Evolutionary conservation across 2,797 vertebrate species (phyloP).

Genomic region (Diplodus sargus): DNA sequence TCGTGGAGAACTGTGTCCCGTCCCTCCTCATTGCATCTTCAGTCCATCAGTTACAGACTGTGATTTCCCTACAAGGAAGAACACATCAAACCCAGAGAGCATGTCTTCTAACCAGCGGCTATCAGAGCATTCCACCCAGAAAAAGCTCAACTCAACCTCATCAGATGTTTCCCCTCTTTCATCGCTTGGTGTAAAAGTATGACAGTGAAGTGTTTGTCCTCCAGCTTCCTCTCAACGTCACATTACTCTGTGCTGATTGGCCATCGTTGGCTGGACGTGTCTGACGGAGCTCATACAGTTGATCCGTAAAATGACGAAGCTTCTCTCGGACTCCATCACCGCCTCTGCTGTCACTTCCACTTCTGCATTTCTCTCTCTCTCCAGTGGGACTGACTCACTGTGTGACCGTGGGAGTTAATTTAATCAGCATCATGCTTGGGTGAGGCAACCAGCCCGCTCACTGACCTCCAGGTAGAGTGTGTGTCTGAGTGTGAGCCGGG

Average conservation of each 20-base stretch:
- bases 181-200: slow-evolving; percentile 11
- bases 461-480: slow-evolving; percentile 54
- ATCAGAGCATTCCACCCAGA: neutral
- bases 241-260: slow-evolving; percentile 3
- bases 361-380: slow-evolving; percentile 41
- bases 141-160: neutral
- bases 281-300: slow-evolving; percentile 29
- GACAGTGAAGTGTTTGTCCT: neutral
- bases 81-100: slow-evolving; percentile 5
- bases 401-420: slow-evolving; percentile 54
- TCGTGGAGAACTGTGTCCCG: neutral
- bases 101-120: neutral
- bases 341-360: slow-evolving; percentile 37
- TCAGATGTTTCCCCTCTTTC: slow-evolving; percentile 4
- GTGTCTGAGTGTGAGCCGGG: neutral
- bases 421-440: slow-evolving; percentile 66
- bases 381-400: slow-evolving; percentile 49
- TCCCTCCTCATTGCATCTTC: slow-evolving; percentile 6
- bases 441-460: slow-evolving; percentile 46
- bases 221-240: neutral
- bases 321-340: slow-evolving; percentile 18
- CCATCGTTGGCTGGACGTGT: neutral
- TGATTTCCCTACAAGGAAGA: neutral
- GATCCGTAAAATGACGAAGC: slow-evolving; percentile 54
- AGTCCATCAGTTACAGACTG: slow-evolving; percentile 2